A percentile compares a stretch with the other conserved stretches of the same genome.
Evolutionary conservation across 1,140 invertebrate genomes (phyloP).

Genomic region (Apis laboriosa): DNA sequence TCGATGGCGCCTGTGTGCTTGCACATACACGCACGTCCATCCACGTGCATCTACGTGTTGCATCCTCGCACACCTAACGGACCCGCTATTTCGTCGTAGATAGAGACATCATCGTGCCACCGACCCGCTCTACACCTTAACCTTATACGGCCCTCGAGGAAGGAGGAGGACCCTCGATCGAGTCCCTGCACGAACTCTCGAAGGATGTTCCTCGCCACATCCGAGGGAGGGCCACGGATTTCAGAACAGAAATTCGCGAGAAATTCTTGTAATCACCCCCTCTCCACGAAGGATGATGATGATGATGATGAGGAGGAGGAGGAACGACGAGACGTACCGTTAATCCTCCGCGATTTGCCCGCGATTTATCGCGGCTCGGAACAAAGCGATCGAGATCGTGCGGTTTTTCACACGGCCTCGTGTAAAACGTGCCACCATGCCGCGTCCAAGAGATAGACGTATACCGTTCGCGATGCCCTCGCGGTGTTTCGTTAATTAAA

Average conservation of each 20-base stretch:
- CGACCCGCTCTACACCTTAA: slow-evolving; percentile 43
- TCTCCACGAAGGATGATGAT: no score
- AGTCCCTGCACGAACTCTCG: slow-evolving; percentile 22
- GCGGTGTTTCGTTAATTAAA: slow-evolving; percentile 81
- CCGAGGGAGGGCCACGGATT: no score
- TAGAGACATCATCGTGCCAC: slow-evolving; percentile 75
- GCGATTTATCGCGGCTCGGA: slow-evolving; percentile 37
- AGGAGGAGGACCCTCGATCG: neutral
- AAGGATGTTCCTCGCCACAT: no score
- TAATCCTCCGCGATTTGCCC: neutral
- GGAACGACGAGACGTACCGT: neutral
- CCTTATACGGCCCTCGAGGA: slow-evolving; percentile 43
- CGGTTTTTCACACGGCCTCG: slow-evolving; percentile 34
- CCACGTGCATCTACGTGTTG: slow-evolving; percentile 60
- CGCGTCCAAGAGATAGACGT: slow-evolving; percentile 63
- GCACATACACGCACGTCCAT: slow-evolving; percentile 47
- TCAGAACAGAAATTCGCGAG: neutral
- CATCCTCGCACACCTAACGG: slow-evolving; percentile 58
- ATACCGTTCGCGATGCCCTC: slow-evolving; percentile 65
- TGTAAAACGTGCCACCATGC: slow-evolving; percentile 17
- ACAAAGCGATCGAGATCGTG: slow-evolving; percentile 48
- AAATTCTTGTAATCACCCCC: no score
- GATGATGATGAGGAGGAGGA: no score
- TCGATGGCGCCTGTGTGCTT: slow-evolving; percentile 62
- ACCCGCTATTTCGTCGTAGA: slow-evolving; percentile 52